A percentile compares a stretch with the other conserved stretches of the same genome.
Evolutionary conservation across 2,113 vertebrate genomes (phyloP).

Genomic region (Gulo gulo): DNA sequence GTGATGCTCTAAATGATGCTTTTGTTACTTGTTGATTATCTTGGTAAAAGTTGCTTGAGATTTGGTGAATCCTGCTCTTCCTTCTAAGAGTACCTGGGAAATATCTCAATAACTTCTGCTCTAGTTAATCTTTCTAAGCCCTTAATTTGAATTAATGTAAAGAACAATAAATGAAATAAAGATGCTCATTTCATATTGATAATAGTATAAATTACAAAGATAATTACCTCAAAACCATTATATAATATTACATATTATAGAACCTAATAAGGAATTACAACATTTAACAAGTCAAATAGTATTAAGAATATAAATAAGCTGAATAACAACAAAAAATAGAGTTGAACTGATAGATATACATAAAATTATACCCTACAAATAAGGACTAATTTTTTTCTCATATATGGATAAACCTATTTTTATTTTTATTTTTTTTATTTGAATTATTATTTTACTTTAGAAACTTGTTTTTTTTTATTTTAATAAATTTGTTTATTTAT

Average conservation of each 20-base stretch:
- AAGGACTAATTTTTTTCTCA: not conserved
- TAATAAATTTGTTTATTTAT: no score
- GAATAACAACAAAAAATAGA: not conserved
- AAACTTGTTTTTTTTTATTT: no score
- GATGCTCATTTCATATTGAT: not conserved
- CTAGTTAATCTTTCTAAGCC: not conserved
- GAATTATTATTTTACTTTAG: no score
- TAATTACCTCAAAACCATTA: not conserved
- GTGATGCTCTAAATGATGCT: not conserved
- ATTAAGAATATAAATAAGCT: not conserved
- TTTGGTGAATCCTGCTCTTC: not conserved
- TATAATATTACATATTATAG: not conserved
- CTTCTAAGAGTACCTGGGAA: not conserved
- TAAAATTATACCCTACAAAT: not conserved
- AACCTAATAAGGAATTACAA: not conserved
- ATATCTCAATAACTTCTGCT: not conserved
- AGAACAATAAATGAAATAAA: not conserved
- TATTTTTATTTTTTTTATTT: no score
- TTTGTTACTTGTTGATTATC: not conserved
- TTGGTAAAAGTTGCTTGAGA: not conserved
- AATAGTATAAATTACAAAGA: not conserved
- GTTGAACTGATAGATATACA: not conserved
- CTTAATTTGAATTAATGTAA: slow-evolving; percentile 7
- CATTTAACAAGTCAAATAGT: not conserved
- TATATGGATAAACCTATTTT: not conserved